Percentiles rank a stretch among this genome's conserved stretches.
These are phyloP conservation scores for Eunapius fragilis DNA, from an alignment of 37 sponge, comb jelly and placozoan species.

Conservation along the genomic window DNA sequence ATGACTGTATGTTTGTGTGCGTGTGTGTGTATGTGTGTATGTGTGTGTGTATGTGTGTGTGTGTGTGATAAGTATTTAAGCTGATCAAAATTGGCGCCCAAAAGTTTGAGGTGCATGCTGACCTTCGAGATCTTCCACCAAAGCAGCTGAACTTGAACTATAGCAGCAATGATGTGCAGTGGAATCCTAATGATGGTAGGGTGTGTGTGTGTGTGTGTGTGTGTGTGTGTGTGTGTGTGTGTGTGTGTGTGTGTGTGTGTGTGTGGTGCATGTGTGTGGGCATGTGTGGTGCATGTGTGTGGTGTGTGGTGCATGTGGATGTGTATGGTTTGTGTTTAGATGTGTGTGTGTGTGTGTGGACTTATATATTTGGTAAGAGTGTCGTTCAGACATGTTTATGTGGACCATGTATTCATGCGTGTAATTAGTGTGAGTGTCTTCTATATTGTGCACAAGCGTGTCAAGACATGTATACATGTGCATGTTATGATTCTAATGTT, in stretches of 20 bases:
- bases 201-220: constrained; percentile 40
- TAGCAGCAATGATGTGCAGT: constrained; percentile 77
- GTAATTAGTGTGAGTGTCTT: not conserved
- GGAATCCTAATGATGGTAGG: constrained; percentile 74
- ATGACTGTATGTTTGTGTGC: constrained; percentile 11
- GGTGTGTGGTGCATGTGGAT: not conserved
- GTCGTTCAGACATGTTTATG: not conserved
- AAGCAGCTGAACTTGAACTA: constrained; percentile 77
- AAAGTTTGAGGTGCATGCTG: not conserved
- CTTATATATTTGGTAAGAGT: not conserved
- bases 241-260: constrained; percentile 21
- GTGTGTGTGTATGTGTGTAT: constrained; percentile 21
- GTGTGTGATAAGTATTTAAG: constrained; percentile 41
- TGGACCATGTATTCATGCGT: not conserved
- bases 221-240: constrained; percentile 36
- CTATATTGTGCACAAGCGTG: no score
- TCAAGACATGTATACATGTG: not conserved
- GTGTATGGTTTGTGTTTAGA: not conserved
- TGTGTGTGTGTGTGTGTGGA: no score
- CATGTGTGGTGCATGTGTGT: not conserved
- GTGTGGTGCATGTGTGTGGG: not conserved
- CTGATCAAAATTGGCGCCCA: constrained; percentile 31
- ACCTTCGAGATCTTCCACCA: constrained; percentile 58
- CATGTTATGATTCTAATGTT: not conserved
- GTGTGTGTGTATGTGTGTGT: not conserved